Base-by-base conservation (phyloP, 2,113 vertebrate genomes). In the Pongo abelii region DNA sequence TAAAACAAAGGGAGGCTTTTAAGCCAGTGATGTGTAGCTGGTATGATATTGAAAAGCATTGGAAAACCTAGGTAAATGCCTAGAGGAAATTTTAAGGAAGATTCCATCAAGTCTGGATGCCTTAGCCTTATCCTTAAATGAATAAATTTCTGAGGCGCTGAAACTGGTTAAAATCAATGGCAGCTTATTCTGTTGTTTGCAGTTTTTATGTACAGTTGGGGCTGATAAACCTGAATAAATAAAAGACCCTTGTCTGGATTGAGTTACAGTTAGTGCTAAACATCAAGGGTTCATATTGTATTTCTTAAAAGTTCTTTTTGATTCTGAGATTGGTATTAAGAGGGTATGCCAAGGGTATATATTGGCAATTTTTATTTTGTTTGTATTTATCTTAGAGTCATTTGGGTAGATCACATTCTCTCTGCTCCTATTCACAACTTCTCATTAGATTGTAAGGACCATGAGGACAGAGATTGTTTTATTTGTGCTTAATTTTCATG, bases 1-100 rank as follows among this genome's bases (percentile, higher is more conserved):
- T 97, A 78, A 97, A 89, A 97, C 97, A 97, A 98, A 97, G 94
- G 83, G 81, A 93, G 85, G 84, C 97, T 96, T 97, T 97, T 96
- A 95, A 96, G 14, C 48, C 35, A 18, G 17, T 90, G 93, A 69
- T 92, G 35, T 1, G 6, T 96, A 89, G 95, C 83, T 96, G 95
- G 94, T 89, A 89, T 48, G 72, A 55, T 70, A 75, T 35, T 67
- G 64, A 64, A 74, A 90, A 97, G 80, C 48, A 38, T 88, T 83
- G 92, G 75, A 96, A 93, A 96, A 94, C 57, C 55, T 79, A 79
- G 67, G 78, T 72, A 93, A 77, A 79, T 43, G 77, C 77, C 91
- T 89, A 30, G 30, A 96, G 18, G 80, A 93, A 95, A 91, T 64
- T 85, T 93, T 90, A 89, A 61, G 91, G 97, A 72, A 2, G 57